Evolutionary conservation across 2,113 vertebrate species (phyloP).

Genomic region (Eonycteris spelaea): DNA sequence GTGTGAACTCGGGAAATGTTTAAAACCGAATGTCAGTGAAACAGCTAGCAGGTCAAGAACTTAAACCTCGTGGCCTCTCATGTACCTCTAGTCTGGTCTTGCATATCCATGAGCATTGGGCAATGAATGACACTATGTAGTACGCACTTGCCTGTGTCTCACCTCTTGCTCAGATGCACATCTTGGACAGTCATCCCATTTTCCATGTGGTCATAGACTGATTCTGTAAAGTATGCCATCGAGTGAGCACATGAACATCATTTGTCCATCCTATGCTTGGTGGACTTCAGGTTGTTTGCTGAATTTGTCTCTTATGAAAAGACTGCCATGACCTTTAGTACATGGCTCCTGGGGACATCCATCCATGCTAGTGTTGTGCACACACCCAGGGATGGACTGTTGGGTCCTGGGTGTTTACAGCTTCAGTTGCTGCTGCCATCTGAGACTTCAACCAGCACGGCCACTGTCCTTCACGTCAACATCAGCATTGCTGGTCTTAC

Average conservation of each 20-base stretch:
- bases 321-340: neutral
- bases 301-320: neutral
- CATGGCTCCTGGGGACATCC: neutral
- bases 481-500: too few relatives aligned
- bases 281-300: neutral
- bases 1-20: neutral
- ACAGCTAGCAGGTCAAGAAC: neutral
- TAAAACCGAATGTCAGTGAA: too few relatives aligned
- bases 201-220: too few relatives aligned
- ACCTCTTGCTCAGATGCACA: neutral
- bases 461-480: too few relatives aligned
- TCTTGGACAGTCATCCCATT: too few relatives aligned
- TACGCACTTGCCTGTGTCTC: fast-evolving
- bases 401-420: neutral
- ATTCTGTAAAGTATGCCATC: neutral
- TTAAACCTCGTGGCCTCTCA: neutral
- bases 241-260: fast-evolving
- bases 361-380: too few relatives aligned
- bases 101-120: fast-evolving
- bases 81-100: neutral
- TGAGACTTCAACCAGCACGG: too few relatives aligned
- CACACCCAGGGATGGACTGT: neutral
- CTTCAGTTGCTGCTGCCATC: fast-evolving
- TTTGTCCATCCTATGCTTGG: neutral
- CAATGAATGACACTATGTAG: fast-evolving